phyloP scores from a whole-genome alignment of 2,888 invertebrate genomes.

The Pemphredon lugubris region DNA sequence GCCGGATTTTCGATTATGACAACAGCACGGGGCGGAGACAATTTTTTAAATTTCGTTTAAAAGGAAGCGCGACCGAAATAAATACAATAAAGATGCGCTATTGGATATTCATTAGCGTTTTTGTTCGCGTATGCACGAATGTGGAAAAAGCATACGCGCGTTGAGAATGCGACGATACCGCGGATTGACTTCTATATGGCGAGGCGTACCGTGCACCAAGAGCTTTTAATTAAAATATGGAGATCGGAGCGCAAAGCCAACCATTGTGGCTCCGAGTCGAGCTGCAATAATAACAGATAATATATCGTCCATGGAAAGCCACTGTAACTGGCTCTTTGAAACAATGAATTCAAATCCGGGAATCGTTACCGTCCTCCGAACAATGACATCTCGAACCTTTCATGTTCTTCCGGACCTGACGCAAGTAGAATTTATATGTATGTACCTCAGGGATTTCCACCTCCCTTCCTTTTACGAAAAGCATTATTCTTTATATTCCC shows the following conservation, averaged over 20 bases:
- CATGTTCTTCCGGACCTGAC: conserved; percentile 34
- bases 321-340: conserved; percentile 68
- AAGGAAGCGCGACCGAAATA: too few species aligned
- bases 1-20: neutral
- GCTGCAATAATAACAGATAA: conserved; percentile 79
- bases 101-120: too few species aligned
- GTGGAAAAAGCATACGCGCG: too few species aligned
- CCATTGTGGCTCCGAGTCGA: conserved; percentile 73
- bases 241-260: conserved; percentile 76
- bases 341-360: conserved; percentile 76
- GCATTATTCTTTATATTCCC: neutral
- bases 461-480: neutral
- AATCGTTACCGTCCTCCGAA: conserved; percentile 68
- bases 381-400: conserved; percentile 69
- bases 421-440: conserved; percentile 27
- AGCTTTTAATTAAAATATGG: conserved; percentile 80
- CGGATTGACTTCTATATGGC: conserved; percentile 50
- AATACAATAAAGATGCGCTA: too few species aligned
- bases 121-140: too few species aligned
- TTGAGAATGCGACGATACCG: conserved; percentile 31
- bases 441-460: conserved; percentile 30
- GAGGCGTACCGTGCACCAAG: conserved; percentile 57
- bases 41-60: too few species aligned
- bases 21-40: neutral
- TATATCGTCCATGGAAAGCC: conserved; percentile 72